These are phyloP conservation scores for Calliopsis andreniformis DNA, from an alignment of 1,140 invertebrate species.

Conservation along the genomic window DNA sequence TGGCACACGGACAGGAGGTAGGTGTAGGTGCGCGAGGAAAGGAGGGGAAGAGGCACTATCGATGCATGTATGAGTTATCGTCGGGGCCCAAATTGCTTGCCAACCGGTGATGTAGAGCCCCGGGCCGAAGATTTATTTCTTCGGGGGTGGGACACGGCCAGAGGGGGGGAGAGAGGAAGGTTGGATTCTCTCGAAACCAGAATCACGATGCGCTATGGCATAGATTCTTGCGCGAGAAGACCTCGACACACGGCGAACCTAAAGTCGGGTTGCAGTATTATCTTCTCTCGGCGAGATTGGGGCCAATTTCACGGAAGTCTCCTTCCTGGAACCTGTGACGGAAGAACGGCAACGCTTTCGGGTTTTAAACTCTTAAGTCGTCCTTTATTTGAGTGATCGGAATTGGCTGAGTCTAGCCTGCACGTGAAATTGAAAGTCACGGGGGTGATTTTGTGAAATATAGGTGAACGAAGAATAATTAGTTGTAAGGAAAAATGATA, in stretches of 20 bases:
- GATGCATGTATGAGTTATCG: constrained; percentile 81
- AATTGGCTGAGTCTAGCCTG: background rate
- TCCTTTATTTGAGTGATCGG: background rate
- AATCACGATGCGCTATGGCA: constrained; percentile 54
- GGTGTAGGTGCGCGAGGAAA: background rate
- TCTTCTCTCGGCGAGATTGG: constrained; percentile 39
- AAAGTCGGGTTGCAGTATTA: constrained; percentile 29
- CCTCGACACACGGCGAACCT: background rate
- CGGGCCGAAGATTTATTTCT: constrained; percentile 79
- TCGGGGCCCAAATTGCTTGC: constrained; percentile 80
- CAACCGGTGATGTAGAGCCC: constrained; percentile 79
- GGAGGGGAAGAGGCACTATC: constrained; percentile 69
- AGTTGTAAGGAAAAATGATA: no score
- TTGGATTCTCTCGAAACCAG: constrained; percentile 57
- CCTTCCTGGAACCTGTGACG: constrained; percentile 54
- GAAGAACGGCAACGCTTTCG: constrained; percentile 7
- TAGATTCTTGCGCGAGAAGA: constrained; percentile 46
- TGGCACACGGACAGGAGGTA: constrained; percentile 40
- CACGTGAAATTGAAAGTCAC: background rate
- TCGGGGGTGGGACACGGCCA: constrained; percentile 60
- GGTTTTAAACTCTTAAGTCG: constrained; percentile 12
- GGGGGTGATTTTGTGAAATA: no score
- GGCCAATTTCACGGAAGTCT: constrained; percentile 72
- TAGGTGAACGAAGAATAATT: background rate
- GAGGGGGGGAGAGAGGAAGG: constrained; percentile 13